Base-by-base conservation (phyloP, 1,140 invertebrate genomes). In the Mizuhopecten yessoensis region DNA sequence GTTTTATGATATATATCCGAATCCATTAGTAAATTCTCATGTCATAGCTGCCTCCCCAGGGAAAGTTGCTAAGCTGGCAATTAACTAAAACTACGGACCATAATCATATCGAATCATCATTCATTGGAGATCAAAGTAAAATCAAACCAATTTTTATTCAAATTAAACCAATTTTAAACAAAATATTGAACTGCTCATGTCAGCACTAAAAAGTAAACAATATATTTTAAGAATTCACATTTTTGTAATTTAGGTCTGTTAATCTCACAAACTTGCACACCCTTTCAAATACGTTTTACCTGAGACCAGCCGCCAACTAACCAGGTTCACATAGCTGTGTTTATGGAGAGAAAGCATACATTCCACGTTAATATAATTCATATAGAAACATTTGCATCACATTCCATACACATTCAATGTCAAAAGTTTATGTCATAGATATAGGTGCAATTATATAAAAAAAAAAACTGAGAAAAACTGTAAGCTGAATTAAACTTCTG, bases 131-230 rank as follows among this genome's bases (percentile, higher is more conserved):
- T n/a, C 23, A 29, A n/a, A n/a, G n/a, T n/a, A 7, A 75, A 29
- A n/a, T 29, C 29, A n/a, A 75, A 75, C n/a, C 57, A 75, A 75
- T 29, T 45, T 39, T 17, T n/a, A n/a, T n/a, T n/a, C 45, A 75
- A 29, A n/a, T 29, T 75, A n/a, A 75, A 75, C n/a, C 57, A 75
- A 75, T 29, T 45, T 39, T 17, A 75, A 75, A 75, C 29, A n/a
- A 75, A 75, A 39, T 39, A 39, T 39, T n/a, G 17, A 75, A 75
- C 57, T 75, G 57, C 57, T 75, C 57, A 75, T 17, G 57, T 75
- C 57, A 29, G 57, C 57, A 75, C 57, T 75, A 75, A 75, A 75
- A 75, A 75, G 57, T 75, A 75, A 75, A 29, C 57, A 45, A 45
- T 45, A 17, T 10, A 29, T 75, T 75, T 75, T 29, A 75, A 75